Base-by-base conservation (phyloP, 1,140 invertebrate genomes). In the Eriocheir sinensis region DNA sequence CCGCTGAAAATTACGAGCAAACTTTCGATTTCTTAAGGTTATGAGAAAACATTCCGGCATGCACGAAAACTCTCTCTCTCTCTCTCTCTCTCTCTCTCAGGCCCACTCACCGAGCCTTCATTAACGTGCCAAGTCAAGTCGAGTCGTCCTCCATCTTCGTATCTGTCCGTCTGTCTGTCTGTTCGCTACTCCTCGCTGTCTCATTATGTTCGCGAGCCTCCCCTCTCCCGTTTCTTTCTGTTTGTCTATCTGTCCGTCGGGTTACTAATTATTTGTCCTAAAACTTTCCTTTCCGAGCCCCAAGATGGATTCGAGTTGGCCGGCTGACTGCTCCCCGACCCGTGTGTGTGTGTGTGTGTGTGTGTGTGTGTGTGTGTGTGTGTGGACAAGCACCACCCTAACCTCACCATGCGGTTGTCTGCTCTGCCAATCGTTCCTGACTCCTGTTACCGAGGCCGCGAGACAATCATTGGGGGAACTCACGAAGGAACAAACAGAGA, bases 81-180 rank as follows among this genome's bases (percentile, higher is more conserved):
- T 72, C 60, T 72, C 60, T 72, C 60, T 72, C 60, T 72, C 60
- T 72, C 60, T 72, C 60, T 72, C 60, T 72, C 60, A n/a, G 21
- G 17, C 21, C n/a, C 60, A n/a, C 60, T 72, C 60, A 4, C 60
- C 60, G 6, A 72, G 27, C 60, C 60, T 72, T 72, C 60, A 72
- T 72, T 72, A 72, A 72, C 27, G 60, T 72, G 6, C 60, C 60
- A n/a, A 72, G 60, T 72, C 60, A 72, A 72, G 21, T 72, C n/a
- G 60, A 72, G 60, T 72, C 60, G n/a, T n/a, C 60, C 60, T 72
- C 60, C 60, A 72, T 72, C 60, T 72, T 72, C 60, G 60, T 72
- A 72, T 72, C 60, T 72, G 60, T 72, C 60, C n/a, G 60, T 72
- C 27, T n/a, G 60, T 72, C 60, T 72, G 60, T 72, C 60, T n/a